Conservation (phyloP, 2,888 invertebrate species). For the Neoscelio sp. region DNA sequence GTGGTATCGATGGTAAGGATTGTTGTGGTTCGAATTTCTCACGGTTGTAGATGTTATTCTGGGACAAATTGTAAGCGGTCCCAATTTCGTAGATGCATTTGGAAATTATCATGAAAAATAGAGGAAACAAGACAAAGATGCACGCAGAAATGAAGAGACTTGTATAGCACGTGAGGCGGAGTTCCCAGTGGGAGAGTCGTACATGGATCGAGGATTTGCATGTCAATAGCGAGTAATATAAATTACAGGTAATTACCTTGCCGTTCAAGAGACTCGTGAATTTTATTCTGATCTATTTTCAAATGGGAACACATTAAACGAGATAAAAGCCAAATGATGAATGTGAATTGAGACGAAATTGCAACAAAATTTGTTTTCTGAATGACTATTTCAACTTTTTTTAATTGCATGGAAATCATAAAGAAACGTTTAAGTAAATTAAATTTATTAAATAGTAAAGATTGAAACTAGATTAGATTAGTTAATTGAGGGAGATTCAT, state of each 20-base stretch:
- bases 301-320: slow-evolving; percentile 72
- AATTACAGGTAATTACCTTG: slow-evolving; percentile 82
- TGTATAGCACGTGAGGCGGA: slow-evolving; percentile 50
- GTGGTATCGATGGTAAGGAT: too few relatives aligned
- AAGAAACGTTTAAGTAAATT: too few relatives aligned
- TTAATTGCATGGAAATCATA: background rate
- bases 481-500: too few relatives aligned
- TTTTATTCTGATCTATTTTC: slow-evolving; percentile 79
- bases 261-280: slow-evolving; percentile 77
- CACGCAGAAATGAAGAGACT: slow-evolving; percentile 48
- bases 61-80: too few relatives aligned
- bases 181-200: slow-evolving; percentile 69
- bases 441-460: too few relatives aligned
- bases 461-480: too few relatives aligned
- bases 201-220: slow-evolving; percentile 79
- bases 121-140: slow-evolving; percentile 51
- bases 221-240: slow-evolving; percentile 83
- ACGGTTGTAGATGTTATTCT: too few relatives aligned
- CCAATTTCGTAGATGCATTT: slow-evolving; percentile 20
- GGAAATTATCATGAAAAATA: slow-evolving; percentile 39
- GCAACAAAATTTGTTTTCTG: slow-evolving; percentile 20
- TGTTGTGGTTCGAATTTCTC: too few relatives aligned
- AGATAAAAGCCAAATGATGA: slow-evolving; percentile 63
- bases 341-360: slow-evolving; percentile 53
- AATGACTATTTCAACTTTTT: background rate